Evolutionary conservation across 2,888 invertebrate genomes (phyloP).

Genomic region (Baccha elongata): DNA sequence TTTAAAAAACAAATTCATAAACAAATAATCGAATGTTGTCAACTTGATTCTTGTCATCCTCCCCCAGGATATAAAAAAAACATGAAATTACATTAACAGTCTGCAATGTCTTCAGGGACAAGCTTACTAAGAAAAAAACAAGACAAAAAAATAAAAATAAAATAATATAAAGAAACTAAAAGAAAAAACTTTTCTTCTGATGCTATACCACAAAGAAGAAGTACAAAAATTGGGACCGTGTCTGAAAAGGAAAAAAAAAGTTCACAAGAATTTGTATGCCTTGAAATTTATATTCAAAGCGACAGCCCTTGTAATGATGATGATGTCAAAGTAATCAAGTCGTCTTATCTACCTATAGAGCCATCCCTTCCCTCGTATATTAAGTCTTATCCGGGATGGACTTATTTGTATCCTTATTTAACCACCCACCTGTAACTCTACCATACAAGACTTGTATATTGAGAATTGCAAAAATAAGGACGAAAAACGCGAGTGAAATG

Average conservation of each 20-base stretch:
- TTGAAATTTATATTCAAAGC: conserved; percentile 59
- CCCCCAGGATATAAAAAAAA: neutral
- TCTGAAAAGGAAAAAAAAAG: neutral
- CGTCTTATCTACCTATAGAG: conserved; percentile 46
- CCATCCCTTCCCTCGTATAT: neutral
- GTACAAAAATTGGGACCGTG: neutral
- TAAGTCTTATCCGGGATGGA: neutral
- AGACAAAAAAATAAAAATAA: conserved; percentile 30
- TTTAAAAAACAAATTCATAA: conserved; percentile 27
- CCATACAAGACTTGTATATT: conserved; percentile 9
- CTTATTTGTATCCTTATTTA: conserved; percentile 16
- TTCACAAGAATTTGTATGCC: conserved; percentile 1
- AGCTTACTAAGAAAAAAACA: neutral
- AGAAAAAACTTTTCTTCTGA: conserved; percentile 33
- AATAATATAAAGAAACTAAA: conserved; percentile 14
- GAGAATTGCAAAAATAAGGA: conserved; percentile 20
- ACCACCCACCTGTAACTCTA: conserved; percentile 67
- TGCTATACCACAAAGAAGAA: neutral
- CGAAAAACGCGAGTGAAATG: conserved; percentile 50
- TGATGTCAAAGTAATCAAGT: conserved; percentile 67
- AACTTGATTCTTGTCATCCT: conserved; percentile 30
- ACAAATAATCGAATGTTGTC: conserved; percentile 56
- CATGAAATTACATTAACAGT: conserved; percentile 14
- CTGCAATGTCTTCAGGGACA: conserved; percentile 4
- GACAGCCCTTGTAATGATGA: conserved; percentile 57